phyloP scores from a whole-genome alignment of 2,113 vertebrate species.

The Cyprinodon tularosa region DNA sequence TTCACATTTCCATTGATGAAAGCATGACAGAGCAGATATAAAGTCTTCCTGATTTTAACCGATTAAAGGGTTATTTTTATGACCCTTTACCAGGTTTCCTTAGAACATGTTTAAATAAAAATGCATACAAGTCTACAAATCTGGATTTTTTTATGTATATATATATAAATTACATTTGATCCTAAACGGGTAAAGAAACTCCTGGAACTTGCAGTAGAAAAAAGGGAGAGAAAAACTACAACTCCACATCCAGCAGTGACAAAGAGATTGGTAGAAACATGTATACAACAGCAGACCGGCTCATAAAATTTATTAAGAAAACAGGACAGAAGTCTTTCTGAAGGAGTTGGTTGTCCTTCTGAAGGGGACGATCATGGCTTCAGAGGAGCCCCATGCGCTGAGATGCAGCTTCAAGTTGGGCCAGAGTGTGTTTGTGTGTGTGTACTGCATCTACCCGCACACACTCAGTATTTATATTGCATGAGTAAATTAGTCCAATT shows the following conservation, averaged over 20 bases:
- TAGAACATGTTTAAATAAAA: constrained; percentile 66
- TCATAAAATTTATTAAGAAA: constrained; percentile 40
- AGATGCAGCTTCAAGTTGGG: constrained; percentile 45
- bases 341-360: constrained; percentile 26
- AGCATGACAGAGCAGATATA: constrained; percentile 4
- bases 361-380: constrained; percentile 35
- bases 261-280: constrained; percentile 60
- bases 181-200: constrained; percentile 49
- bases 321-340: constrained; percentile 35
- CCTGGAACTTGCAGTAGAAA: constrained; percentile 63
- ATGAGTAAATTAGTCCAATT: constrained; percentile 14
- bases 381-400: constrained; percentile 16
- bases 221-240: constrained; percentile 34
- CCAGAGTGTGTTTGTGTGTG: constrained; percentile 28
- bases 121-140: constrained; percentile 71
- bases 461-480: constrained; percentile 11
- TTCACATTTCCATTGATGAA: background rate
- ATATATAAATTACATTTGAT: constrained; percentile 61
- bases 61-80: constrained; percentile 26
- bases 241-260: constrained; percentile 60
- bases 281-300: constrained; percentile 55
- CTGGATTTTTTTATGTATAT: constrained; percentile 26
- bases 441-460: constrained; percentile 18
- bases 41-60: constrained; percentile 5
- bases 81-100: constrained; percentile 39